Base-by-base conservation (phyloP, 2,113 vertebrate genomes). In the Pteropus alecto region DNA sequence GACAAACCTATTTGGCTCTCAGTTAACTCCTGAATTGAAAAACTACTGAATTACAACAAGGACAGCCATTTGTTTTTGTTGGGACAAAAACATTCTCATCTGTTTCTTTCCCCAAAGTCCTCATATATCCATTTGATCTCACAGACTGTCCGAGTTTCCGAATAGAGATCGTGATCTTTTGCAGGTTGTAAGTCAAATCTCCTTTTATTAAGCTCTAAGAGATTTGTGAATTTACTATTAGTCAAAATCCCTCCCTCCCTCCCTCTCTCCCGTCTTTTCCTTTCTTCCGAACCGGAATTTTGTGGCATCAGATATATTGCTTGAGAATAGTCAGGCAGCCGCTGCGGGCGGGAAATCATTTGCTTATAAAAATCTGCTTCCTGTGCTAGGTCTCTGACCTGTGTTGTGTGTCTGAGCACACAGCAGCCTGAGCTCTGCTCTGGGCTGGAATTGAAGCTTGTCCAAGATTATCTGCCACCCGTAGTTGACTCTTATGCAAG, bases 261-360 rank as follows among this genome's bases (percentile, higher is more conserved):
- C 81, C 28, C 70, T 41, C 6, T 19, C 13, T 54, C n/a, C 68
- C 61, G 83, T 76, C 10, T 71, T 51, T 87, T 87, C 65, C 38
- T 97, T 97, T 84, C 46, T 97, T 87, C 74, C 67, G 67, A 61
- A 67, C 71, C 54, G 30, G 51, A 94, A 68, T 96, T 93, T 95
- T 87, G 94, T 43, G 14, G 38, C 68, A n/a, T 87, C 85, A 90
- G 95, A 82, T 92, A 65, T 81, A 85, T 38, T 71, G 65, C 70
- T 95, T 82, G 73, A 78, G 76, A 93, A 88, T 92, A 90, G 46
- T 22, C 85, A 43, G 76, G 78, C 78, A 79, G 84, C 95, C 43
- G 70, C 79, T 60, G 30, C 0, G 0, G 73, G 90, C 92, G 92
- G 95, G 86, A 88, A 94, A 51, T 87, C 30, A 68, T 76, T 97